Evolutionary conservation across 2,113 vertebrate species (phyloP).

Genomic region (Petrocephalus zakoni): DNA sequence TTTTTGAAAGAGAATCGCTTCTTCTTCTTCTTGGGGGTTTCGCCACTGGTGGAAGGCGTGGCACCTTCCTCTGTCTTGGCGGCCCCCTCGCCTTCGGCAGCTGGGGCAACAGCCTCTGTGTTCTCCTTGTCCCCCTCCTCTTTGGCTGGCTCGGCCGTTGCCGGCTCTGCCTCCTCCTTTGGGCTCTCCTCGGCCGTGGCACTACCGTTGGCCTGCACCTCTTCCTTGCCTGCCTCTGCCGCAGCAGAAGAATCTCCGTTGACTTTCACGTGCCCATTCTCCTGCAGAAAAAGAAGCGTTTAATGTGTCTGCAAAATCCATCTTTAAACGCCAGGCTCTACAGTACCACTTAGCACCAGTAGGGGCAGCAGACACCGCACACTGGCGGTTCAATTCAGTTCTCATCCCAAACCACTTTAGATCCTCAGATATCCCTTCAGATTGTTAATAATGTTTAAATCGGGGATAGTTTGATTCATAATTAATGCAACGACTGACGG

Average conservation of each 20-base stretch:
- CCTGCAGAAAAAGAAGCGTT: constrained; percentile 54
- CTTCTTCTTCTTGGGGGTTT: constrained; percentile 97
- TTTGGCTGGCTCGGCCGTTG: constrained; percentile 45
- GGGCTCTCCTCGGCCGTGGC: constrained; percentile 68
- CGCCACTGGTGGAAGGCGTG: constrained; percentile 71
- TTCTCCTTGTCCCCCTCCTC: constrained; percentile 52
- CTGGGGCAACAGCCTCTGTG: constrained; percentile 64
- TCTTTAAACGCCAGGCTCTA: not conserved
- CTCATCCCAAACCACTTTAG: not conserved
- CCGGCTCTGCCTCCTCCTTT: constrained; percentile 56
- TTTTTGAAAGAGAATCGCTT: constrained; percentile 96
- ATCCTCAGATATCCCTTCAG: not conserved
- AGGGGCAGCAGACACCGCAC: constrained; percentile 47
- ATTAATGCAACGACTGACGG: not conserved
- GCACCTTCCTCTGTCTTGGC: constrained; percentile 58
- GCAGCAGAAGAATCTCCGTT: constrained; percentile 72
- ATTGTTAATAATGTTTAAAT: not conserved
- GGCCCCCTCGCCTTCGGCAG: constrained; percentile 63
- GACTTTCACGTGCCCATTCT: constrained; percentile 83
- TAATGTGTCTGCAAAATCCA: constrained; percentile 19
- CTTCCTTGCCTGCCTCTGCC: constrained; percentile 70
- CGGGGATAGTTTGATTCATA: not conserved
- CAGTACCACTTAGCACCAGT: constrained; percentile 31
- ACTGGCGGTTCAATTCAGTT: not conserved
- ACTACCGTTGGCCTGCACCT: constrained; percentile 81